A percentile compares a stretch with the other conserved stretches of the same genome.
Conservation (phyloP, 2,113 vertebrate genomes). For the Percopsis transmontana region DNA sequence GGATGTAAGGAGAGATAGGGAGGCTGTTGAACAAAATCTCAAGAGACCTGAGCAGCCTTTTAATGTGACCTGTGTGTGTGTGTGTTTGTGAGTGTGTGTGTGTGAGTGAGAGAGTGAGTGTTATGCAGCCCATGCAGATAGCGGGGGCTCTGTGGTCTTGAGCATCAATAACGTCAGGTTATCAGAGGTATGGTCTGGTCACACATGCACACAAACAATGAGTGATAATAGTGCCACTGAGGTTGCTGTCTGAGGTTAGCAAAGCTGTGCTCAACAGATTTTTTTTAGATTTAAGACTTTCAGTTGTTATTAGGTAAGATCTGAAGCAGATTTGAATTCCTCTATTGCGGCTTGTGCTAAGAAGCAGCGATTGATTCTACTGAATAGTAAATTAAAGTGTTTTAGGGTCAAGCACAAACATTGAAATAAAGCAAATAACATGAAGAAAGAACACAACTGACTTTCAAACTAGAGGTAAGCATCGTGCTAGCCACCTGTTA, state of each 20-base stretch:
- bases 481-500: too few species aligned
- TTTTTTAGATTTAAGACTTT: constrained; percentile 65
- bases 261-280: constrained; percentile 65
- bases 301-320: constrained; percentile 52
- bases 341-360: background rate
- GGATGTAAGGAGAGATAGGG: background rate
- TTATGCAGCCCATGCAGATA: constrained; percentile 75
- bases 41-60: constrained; percentile 60
- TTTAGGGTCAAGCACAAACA: too few species aligned
- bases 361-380: too few species aligned
- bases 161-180: constrained; percentile 75
- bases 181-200: constrained; percentile 66
- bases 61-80: constrained; percentile 62
- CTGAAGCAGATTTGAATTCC: constrained; percentile 41
- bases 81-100: constrained; percentile 3
- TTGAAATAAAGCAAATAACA: too few species aligned
- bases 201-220: constrained; percentile 40
- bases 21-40: constrained; percentile 59
- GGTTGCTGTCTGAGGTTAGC: constrained; percentile 71
- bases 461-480: too few species aligned
- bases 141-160: constrained; percentile 63
- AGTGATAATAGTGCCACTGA: constrained; percentile 68
- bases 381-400: too few species aligned
- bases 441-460: too few species aligned
- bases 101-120: constrained; percentile 1